Evolutionary conservation across 2,797 vertebrate genomes (phyloP).

Genomic region (Capromys pilorides): DNA sequence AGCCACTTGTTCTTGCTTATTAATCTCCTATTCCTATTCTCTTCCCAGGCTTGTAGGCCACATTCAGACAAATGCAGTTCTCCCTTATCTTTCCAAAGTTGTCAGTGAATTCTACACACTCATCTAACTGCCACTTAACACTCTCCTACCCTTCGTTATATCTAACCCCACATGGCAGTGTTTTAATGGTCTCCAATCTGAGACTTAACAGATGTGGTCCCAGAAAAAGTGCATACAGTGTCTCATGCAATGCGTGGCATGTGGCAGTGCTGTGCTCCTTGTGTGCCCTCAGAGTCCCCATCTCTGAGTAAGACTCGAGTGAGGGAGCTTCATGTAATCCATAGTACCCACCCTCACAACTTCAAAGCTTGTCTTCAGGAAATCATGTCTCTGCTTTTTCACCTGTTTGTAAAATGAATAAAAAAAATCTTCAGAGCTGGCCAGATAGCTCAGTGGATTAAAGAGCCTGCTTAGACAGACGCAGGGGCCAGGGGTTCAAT

Average conservation of each 20-base stretch:
- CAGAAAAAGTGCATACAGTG: neutral
- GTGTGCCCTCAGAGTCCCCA: neutral
- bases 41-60: neutral
- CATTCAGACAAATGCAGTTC: neutral
- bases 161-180: neutral
- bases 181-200: neutral
- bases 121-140: slow-evolving; percentile 9
- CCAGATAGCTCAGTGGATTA: no score
- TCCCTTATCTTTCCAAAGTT: slow-evolving; percentile 20
- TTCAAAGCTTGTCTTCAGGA: neutral
- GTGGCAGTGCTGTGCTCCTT: neutral
- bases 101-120: neutral
- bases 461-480: no score
- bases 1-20: neutral
- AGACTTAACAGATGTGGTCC: neutral
- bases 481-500: no score
- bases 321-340: neutral
- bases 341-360: neutral
- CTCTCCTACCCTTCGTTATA: neutral
- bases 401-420: neutral
- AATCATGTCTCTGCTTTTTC: neutral
- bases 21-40: neutral
- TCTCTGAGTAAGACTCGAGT: neutral
- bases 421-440: neutral
- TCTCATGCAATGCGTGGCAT: neutral